phyloP scores from a whole-genome alignment of 2,113 vertebrate genomes.

The Lucifuga dentata region DNA sequence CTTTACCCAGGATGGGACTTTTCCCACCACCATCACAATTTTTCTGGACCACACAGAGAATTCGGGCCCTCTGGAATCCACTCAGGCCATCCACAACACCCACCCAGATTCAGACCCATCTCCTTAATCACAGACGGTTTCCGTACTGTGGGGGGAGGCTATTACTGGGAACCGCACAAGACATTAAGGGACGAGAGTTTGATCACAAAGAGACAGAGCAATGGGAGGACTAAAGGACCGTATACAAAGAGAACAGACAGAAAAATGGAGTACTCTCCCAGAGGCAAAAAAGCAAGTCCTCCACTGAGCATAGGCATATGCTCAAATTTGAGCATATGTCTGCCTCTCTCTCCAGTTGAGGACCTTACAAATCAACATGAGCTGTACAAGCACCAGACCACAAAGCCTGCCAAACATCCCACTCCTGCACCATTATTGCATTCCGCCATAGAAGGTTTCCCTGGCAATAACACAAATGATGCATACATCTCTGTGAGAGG shows the following conservation, averaged over 20 bases:
- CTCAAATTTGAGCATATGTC: slow-evolving; percentile 9
- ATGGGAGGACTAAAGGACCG: slow-evolving; percentile 39
- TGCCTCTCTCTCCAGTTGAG: slow-evolving; percentile 29
- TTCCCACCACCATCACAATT: slow-evolving; percentile 36
- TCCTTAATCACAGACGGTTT: slow-evolving; percentile 36
- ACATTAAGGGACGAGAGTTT: slow-evolving; percentile 32
- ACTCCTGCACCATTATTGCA: slow-evolving; percentile 6
- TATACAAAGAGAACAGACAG: slow-evolving; percentile 53
- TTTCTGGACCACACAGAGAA: slow-evolving; percentile 25
- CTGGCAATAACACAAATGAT: slow-evolving; percentile 9
- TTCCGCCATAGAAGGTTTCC: slow-evolving; percentile 20
- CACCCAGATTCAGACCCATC: slow-evolving; percentile 36
- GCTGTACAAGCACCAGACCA: slow-evolving; percentile 17
- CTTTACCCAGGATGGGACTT: slow-evolving; percentile 52
- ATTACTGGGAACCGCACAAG: slow-evolving; percentile 50
- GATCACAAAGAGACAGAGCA: slow-evolving; percentile 21
- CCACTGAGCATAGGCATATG: too few species aligned
- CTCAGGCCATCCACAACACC: slow-evolving; percentile 12
- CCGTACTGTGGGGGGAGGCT: slow-evolving; percentile 21
- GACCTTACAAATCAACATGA: slow-evolving; percentile 14
- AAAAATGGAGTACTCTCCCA: slow-evolving; percentile 21
- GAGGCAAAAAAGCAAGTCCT: slow-evolving; percentile 33
- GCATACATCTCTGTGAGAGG: slow-evolving; percentile 16
- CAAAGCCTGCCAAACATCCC: slow-evolving; percentile 16
- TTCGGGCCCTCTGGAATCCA: slow-evolving; percentile 27